phyloP scores from a whole-genome alignment of 2,113 vertebrate species.

The Corythornis vintsioides region DNA sequence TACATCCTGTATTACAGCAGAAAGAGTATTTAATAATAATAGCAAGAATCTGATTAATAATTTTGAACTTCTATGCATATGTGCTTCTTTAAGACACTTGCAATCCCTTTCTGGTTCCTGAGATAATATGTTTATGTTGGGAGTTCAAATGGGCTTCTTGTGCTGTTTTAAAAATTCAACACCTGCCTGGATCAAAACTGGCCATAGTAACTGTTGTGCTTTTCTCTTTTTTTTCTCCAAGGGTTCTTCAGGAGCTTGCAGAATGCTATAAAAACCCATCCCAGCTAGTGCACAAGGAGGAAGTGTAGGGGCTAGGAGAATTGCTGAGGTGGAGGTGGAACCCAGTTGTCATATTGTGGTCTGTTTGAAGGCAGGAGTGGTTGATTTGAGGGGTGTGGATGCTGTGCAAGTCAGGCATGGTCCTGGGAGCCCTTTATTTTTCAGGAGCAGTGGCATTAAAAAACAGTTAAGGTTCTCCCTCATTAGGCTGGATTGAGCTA shows the following conservation, averaged over 20 bases:
- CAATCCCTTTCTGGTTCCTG: not conserved
- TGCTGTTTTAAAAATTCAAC: not conserved
- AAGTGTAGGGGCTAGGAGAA: not conserved
- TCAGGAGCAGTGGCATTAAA: not conserved
- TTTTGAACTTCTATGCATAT: not conserved
- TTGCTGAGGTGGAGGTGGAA: not conserved
- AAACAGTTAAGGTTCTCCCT: not conserved
- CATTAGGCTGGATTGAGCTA: not conserved
- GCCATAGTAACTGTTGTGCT: fast-evolving
- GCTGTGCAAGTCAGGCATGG: not conserved
- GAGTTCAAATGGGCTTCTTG: not conserved
- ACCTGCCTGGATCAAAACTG: not conserved
- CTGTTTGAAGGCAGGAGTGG: not conserved
- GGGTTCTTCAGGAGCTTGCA: not conserved
- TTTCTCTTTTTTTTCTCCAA: not conserved
- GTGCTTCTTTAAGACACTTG: not conserved
- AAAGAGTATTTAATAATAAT: not conserved
- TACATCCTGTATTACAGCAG: not conserved
- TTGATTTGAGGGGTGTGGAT: not conserved
- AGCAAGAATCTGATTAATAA: not conserved
- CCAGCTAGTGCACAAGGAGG: not conserved
- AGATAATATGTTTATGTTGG: not conserved
- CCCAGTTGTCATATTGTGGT: too few species aligned
- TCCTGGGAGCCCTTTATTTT: not conserved
- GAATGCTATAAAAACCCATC: not conserved